Evolutionary conservation across 2,888 invertebrate species (phyloP), one percentile per base, ranked within the genome.

Genomic region (Theretra japonica): DNA sequence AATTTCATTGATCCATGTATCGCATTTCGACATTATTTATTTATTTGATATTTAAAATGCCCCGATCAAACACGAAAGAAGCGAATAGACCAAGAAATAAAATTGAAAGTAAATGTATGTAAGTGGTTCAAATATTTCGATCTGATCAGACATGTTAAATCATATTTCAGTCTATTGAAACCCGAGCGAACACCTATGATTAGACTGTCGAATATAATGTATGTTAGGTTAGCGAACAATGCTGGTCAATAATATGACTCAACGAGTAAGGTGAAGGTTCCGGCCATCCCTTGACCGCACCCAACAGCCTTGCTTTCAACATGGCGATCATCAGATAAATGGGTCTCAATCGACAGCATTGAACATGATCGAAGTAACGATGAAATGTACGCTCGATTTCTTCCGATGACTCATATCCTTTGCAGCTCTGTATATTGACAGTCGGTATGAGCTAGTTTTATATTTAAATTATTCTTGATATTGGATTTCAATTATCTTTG

Each of bases 291-390:
- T 91, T 93, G 91, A 91, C 91, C 92, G 88, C 86, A 87, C 90
- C 90, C 89, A 84, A 80, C 81, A 87, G 84, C 93, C 93, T 94
- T 93, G 92, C 92, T 92, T 92, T 92, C 93, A 86, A 90, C 87
- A 75, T 72, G 75, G 73, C 80, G 88, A 91, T 90, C 86, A 81
- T 82, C 76, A 85, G 88, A 91, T 92, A 91, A 87, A 83, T 76
- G 74, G 82, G 83, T 78, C 83, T 77, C 82, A 83, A 81, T 74
- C 73, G 76, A 75, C 74, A 80, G 82, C 79, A 82, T 85, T 86
- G 82, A 83, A 75, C 75, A 75, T 86, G 84, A 86, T 87, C 84
- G 86, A 81, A 83, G 79, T 81, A 79, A 74, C 78, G 80, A 84
- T 82, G 83, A 80, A 79, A 80, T 77, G 75, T 76, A 76, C 76